These are phyloP conservation scores for Cepaea nemoralis DNA, from an alignment of 1,140 invertebrate genomes.

Conservation along the genomic window DNA sequence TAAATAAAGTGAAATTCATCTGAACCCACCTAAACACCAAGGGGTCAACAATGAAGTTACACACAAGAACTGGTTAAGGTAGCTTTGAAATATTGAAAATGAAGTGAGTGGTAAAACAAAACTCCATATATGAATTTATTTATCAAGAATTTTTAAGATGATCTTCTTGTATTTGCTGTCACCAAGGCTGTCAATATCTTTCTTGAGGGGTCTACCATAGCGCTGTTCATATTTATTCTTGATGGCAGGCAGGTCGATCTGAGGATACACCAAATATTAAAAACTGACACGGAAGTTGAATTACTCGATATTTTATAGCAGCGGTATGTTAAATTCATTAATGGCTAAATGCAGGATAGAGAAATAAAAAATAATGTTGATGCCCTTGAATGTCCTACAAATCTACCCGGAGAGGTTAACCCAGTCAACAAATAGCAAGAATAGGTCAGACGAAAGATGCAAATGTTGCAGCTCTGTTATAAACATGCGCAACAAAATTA, in stretches of 20 bases:
- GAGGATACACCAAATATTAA: background rate
- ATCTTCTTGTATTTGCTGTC: conserved; percentile 92
- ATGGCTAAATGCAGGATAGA: no score
- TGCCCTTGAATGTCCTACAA: no score
- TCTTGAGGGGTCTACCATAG: conserved; percentile 72
- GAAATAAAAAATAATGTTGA: no score
- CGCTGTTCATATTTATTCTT: background rate
- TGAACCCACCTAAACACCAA: no score
- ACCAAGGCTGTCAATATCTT: conserved; percentile 89
- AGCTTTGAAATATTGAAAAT: background rate
- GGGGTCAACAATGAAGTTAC: no score
- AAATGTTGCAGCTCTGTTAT: no score
- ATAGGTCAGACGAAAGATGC: conserved; percentile 83
- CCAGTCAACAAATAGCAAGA: conserved; percentile 77
- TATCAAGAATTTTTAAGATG: conserved; percentile 81
- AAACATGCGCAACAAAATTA: no score
- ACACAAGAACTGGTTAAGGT: background rate
- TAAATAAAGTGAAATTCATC: no score
- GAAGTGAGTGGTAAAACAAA: no score
- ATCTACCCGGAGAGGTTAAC: conserved; percentile 74
- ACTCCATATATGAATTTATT: conserved; percentile 22
- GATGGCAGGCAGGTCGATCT: background rate
- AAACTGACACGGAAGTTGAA: no score
- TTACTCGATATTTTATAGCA: no score
- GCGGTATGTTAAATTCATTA: no score